Percentiles rank a stretch among this genome's conserved stretches.
phyloP scores from a whole-genome alignment of 2,888 invertebrate species.

The Drosophila mercatorum region DNA sequence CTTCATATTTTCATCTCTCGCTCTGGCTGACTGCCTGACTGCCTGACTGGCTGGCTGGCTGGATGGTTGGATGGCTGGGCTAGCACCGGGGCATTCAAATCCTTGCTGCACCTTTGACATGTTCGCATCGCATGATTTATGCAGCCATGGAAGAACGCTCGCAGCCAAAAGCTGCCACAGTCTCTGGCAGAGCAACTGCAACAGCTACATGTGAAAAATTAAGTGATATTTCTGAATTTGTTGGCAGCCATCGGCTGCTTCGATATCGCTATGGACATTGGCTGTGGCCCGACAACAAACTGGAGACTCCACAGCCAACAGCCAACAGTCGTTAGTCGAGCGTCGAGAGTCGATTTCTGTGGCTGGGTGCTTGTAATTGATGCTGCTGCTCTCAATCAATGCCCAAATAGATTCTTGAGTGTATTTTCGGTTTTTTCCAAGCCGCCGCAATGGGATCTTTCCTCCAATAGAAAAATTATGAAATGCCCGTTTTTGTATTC shows the following conservation, averaged over 20 bases:
- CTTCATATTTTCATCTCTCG: conserved; percentile 76
- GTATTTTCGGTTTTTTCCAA: conserved; percentile 54
- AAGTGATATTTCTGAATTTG: conserved; percentile 79
- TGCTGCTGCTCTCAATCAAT: conserved; percentile 76
- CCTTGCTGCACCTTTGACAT: conserved; percentile 79
- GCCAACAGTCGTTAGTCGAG: neutral
- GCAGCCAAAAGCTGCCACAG: conserved; percentile 37
- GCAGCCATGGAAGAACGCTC: conserved; percentile 72
- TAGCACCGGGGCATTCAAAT: conserved; percentile 70
- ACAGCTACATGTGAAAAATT: conserved; percentile 74
- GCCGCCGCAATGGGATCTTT: conserved; percentile 44
- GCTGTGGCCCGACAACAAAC: conserved; percentile 4
- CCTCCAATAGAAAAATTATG: conserved; percentile 70
- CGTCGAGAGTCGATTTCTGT: conserved; percentile 7
- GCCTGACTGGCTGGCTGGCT: conserved; percentile 1
- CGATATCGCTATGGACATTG: conserved; percentile 25
- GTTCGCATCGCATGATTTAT: conserved; percentile 75
- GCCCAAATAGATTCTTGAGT: conserved; percentile 57
- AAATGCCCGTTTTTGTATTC: conserved; percentile 56
- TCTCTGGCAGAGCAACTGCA: conserved; percentile 32
- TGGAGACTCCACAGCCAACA: neutral
- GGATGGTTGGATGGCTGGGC: conserved; percentile 3
- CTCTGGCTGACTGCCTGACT: conserved; percentile 22
- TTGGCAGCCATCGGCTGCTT: conserved; percentile 66
- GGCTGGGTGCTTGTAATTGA: conserved; percentile 61